These are phyloP conservation scores for Ditylenchus weischeri DNA, from an alignment of 2,888 invertebrate species.

Conservation along the genomic window DNA sequence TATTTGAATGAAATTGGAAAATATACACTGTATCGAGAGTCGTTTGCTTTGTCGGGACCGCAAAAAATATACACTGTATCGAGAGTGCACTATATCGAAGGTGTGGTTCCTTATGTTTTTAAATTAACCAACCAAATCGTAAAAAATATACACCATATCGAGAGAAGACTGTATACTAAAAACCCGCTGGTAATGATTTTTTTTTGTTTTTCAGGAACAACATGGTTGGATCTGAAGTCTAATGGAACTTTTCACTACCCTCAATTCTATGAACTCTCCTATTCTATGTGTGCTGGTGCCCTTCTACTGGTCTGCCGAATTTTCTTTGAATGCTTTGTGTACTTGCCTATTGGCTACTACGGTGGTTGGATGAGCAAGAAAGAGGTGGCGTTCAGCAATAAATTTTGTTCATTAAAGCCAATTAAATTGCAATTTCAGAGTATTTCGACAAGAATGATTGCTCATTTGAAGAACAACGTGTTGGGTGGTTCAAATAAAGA, in stretches of 20 bases:
- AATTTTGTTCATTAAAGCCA: neutral
- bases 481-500: slow-evolving; percentile 9
- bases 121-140: too few relatives aligned
- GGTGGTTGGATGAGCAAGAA: slow-evolving; percentile 41
- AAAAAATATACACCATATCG: too few relatives aligned
- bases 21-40: too few relatives aligned
- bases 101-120: too few relatives aligned
- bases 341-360: slow-evolving; percentile 44
- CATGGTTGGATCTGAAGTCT: slow-evolving; percentile 47
- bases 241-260: slow-evolving; percentile 41
- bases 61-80: too few relatives aligned
- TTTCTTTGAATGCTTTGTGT: slow-evolving; percentile 43
- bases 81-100: too few relatives aligned
- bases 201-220: slow-evolving; percentile 18
- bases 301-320: slow-evolving; percentile 38
- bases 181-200: too few relatives aligned
- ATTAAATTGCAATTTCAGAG: slow-evolving; percentile 17
- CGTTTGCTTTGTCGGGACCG: too few relatives aligned
- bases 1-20: too few relatives aligned
- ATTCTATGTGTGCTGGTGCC: slow-evolving; percentile 36
- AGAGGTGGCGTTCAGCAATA: slow-evolving; percentile 14
- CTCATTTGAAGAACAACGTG: slow-evolving; percentile 14
- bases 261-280: slow-evolving; percentile 39
- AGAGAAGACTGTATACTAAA: too few relatives aligned
- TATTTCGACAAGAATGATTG: slow-evolving; percentile 28